These are phyloP conservation scores for Anthoscopus minutus DNA, from an alignment of 2,113 vertebrate genomes.

Conservation along the genomic window DNA sequence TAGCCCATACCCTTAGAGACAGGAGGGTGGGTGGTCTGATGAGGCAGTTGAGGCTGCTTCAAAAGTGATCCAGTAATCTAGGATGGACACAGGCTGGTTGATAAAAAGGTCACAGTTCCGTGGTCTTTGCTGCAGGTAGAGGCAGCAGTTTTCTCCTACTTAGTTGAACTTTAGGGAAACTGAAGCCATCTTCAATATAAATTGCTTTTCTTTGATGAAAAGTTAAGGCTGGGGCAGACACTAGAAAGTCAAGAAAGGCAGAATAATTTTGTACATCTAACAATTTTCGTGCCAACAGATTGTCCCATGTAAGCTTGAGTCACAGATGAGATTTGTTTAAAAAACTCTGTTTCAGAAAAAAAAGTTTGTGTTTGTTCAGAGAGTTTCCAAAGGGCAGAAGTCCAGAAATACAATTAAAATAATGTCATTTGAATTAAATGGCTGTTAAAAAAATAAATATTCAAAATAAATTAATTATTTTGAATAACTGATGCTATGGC, in stretches of 20 bases:
- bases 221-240: neutral
- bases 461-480: neutral
- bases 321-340: neutral
- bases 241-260: neutral
- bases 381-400: neutral
- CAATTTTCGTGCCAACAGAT: neutral
- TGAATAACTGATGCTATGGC: fast-evolving
- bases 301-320: neutral
- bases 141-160: neutral
- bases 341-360: neutral
- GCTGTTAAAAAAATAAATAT: neutral
- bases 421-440: neutral
- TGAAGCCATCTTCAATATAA: neutral
- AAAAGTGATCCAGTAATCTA: neutral
- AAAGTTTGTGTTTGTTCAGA: neutral
- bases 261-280: neutral
- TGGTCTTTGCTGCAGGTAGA: neutral
- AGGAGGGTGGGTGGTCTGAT: neutral
- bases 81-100: neutral
- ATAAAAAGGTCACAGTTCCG: neutral
- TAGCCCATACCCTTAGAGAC: neutral
- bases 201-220: neutral
- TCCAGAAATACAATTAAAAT: neutral
- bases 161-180: neutral
- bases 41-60: neutral